phyloP scores from a whole-genome alignment of 2,888 invertebrate genomes.

The Flexamia atlantica region DNA sequence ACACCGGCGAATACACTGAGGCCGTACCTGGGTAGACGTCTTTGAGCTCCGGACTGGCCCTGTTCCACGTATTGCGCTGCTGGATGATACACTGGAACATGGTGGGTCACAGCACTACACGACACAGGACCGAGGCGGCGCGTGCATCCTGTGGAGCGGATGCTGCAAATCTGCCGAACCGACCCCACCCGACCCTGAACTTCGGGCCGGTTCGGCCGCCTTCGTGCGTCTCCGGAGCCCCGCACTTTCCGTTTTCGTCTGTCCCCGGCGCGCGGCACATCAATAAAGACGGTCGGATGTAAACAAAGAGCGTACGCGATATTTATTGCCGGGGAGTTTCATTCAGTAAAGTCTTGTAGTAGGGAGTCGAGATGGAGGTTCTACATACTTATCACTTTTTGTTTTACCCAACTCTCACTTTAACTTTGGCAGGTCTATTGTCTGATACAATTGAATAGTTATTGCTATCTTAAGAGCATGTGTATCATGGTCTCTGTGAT shows the following conservation, averaged over 20 bases:
- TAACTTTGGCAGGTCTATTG: no score
- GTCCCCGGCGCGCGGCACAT: neutral
- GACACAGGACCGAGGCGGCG: neutral
- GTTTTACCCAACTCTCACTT: no score
- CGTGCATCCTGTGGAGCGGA: conserved; percentile 36
- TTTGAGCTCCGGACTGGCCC: conserved; percentile 84
- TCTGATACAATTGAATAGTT: no score
- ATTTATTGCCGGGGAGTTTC: neutral
- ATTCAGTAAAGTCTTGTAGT: neutral
- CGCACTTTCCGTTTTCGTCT: neutral
- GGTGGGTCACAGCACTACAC: conserved; percentile 61
- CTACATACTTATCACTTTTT: no score
- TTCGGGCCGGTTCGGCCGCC: conserved; percentile 60
- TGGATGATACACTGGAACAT: conserved; percentile 93
- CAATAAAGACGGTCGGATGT: conserved; percentile 35
- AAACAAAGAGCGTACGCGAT: conserved; percentile 12
- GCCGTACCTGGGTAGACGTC: conserved; percentile 85
- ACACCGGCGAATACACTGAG: conserved; percentile 71
- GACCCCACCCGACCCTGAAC: conserved; percentile 59
- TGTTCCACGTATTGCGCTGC: conserved; percentile 87
- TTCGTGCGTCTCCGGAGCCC: conserved; percentile 54
- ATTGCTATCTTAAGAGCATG: no score
- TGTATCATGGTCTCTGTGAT: no score
- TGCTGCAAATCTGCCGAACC: conserved; percentile 59
- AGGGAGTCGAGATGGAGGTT: no score